A percentile compares a stretch with the other conserved stretches of the same genome.
Conservation (phyloP, 1,140 invertebrate species). For the Lordiphosa stackelbergi region DNA sequence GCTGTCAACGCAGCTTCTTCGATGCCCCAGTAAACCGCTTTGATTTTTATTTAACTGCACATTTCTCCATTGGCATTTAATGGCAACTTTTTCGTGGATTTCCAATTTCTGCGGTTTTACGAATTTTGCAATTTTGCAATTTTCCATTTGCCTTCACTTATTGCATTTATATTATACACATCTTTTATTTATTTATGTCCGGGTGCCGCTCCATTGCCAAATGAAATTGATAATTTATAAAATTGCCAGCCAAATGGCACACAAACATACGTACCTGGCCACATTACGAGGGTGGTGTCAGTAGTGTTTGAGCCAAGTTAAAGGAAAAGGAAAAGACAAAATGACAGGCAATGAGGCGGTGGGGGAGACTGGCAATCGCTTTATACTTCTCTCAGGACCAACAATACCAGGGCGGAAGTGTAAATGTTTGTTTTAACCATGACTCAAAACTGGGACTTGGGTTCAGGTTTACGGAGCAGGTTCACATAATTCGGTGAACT, state of each 20-base stretch:
- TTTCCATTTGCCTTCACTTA: slow-evolving; percentile 45
- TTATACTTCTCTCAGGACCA: too few species aligned
- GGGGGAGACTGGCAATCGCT: too few species aligned
- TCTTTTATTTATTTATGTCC: slow-evolving; percentile 47
- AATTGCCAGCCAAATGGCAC: slow-evolving; percentile 58
- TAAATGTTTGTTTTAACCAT: too few species aligned
- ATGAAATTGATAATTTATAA: slow-evolving; percentile 73
- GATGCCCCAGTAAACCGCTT: slow-evolving; percentile 59
- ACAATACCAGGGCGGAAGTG: too few species aligned
- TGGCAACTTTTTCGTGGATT: slow-evolving; percentile 57
- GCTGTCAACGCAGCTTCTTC: slow-evolving; percentile 44
- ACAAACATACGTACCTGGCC: background rate
- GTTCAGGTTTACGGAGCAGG: too few species aligned
- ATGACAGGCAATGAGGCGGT: background rate
- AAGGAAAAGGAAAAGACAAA: background rate
- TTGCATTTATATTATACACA: slow-evolving; percentile 19
- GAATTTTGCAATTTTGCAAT: slow-evolving; percentile 58
- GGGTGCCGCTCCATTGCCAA: slow-evolving; percentile 18
- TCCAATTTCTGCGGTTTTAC: slow-evolving; percentile 62
- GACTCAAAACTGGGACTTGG: too few species aligned
- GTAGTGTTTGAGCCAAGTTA: background rate
- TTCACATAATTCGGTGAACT: too few species aligned
- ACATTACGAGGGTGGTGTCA: too few species aligned
- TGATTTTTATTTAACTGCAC: slow-evolving; percentile 74
- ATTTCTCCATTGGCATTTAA: slow-evolving; percentile 64